Conservation (phyloP, 2,888 invertebrate genomes). For the Panopea generosa region DNA sequence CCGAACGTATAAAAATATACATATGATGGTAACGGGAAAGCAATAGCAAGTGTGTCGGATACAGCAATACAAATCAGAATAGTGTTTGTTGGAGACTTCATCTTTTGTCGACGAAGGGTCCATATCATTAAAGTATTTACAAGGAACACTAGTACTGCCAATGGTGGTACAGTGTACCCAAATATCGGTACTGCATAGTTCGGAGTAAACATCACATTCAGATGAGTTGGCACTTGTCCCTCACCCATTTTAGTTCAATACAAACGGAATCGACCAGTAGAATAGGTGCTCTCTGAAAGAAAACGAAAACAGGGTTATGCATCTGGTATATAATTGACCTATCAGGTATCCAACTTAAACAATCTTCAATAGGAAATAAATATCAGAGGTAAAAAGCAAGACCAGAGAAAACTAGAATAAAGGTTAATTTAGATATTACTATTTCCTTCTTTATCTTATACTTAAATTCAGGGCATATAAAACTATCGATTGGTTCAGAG, state of each 20-base stretch:
- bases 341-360: no score
- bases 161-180: slow-evolving; percentile 47
- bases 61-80: slow-evolving; percentile 45
- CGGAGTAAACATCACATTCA: slow-evolving; percentile 45
- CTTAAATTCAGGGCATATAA: no score
- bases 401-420: no score
- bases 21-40: slow-evolving; percentile 37
- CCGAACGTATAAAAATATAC: slow-evolving; percentile 50
- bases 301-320: no score
- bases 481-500: no score
- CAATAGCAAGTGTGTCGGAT: slow-evolving; percentile 45
- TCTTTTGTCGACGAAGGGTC: slow-evolving; percentile 35
- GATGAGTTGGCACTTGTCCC: slow-evolving; percentile 12
- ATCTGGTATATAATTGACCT: no score
- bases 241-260: slow-evolving; percentile 10
- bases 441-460: no score
- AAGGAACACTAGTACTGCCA: slow-evolving; percentile 35
- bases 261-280: no score
- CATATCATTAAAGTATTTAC: slow-evolving; percentile 39
- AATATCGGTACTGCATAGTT: slow-evolving; percentile 51
- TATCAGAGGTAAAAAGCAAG: no score
- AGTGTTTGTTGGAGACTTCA: slow-evolving; percentile 47
- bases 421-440: no score
- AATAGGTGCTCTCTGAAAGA: no score
- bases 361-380: no score